Conservation (phyloP, 2,113 vertebrate genomes). For the Perognathus longimembris region DNA sequence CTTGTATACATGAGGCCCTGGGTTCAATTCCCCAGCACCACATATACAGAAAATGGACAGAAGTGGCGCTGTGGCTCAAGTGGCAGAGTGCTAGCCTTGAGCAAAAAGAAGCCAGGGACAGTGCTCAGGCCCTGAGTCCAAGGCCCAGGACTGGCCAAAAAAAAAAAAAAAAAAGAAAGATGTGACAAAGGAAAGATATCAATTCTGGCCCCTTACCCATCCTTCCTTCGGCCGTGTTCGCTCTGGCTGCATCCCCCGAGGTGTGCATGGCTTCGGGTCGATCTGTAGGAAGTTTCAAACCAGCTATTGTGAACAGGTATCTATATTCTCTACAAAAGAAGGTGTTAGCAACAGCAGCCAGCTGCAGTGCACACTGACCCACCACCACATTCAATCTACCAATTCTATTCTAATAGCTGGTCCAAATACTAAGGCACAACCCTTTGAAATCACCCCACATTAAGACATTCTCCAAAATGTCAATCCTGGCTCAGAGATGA, state of each 20-base stretch:
- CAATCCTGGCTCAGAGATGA: neutral
- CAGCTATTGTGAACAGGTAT: constrained; percentile 23
- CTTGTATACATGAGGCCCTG: too few relatives aligned
- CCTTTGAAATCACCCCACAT: neutral
- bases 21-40: too few relatives aligned
- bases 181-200: neutral
- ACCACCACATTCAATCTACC: neutral
- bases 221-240: constrained; percentile 96
- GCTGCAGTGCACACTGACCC: neutral
- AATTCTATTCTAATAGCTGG: too few relatives aligned
- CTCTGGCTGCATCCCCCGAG: constrained; percentile 98
- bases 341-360: neutral
- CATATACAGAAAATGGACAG: too few relatives aligned
- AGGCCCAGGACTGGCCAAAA: too few relatives aligned
- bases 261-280: constrained; percentile 99
- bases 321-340: neutral
- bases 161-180: too few relatives aligned
- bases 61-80: too few relatives aligned
- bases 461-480: neutral
- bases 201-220: constrained; percentile 91
- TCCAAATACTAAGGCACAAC: neutral
- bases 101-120: too few relatives aligned
- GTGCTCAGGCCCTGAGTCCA: too few relatives aligned
- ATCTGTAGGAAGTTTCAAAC: constrained; percentile 89
- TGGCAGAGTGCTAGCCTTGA: too few relatives aligned